phyloP scores from a whole-genome alignment of 2,888 invertebrate species.

The Tupiocoris notatus region DNA sequence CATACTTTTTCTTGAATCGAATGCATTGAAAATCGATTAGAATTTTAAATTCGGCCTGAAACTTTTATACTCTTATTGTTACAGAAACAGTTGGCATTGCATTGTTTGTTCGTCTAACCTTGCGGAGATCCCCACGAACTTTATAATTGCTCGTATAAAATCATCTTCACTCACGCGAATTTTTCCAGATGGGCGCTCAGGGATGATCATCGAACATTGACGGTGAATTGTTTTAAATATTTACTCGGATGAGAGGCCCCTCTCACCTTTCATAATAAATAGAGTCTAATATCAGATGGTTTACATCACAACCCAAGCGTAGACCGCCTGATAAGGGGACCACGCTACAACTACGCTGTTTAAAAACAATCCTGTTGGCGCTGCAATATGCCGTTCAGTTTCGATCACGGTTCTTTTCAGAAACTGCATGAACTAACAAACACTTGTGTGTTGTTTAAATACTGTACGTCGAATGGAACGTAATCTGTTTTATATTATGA shows the following conservation, averaged over 20 bases:
- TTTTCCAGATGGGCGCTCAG: constrained; percentile 24
- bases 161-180: constrained; percentile 29
- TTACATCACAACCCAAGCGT: constrained; percentile 38
- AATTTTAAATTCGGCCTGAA: too few relatives aligned
- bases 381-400: background rate
- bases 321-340: constrained; percentile 25
- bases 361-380: constrained; percentile 21
- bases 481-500: too few relatives aligned
- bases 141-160: constrained; percentile 8
- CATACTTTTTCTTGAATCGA: too few relatives aligned
- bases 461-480: too few relatives aligned
- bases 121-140: too few relatives aligned
- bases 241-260: constrained; percentile 6
- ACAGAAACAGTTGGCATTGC: too few relatives aligned
- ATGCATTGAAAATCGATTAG: too few relatives aligned
- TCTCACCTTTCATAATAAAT: constrained; percentile 33
- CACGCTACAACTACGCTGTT: constrained; percentile 13
- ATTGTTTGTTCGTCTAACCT: too few relatives aligned
- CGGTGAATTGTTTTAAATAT: constrained; percentile 35
- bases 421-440: too few relatives aligned
- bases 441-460: too few relatives aligned
- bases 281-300: constrained; percentile 37
- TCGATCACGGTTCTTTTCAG: too few relatives aligned
- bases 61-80: too few relatives aligned
- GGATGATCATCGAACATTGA: constrained; percentile 6